Evolutionary conservation across 2,797 vertebrate species (phyloP), one percentile per base, ranked within the genome.

Genomic region (Phrynocephalus forsythii): DNA sequence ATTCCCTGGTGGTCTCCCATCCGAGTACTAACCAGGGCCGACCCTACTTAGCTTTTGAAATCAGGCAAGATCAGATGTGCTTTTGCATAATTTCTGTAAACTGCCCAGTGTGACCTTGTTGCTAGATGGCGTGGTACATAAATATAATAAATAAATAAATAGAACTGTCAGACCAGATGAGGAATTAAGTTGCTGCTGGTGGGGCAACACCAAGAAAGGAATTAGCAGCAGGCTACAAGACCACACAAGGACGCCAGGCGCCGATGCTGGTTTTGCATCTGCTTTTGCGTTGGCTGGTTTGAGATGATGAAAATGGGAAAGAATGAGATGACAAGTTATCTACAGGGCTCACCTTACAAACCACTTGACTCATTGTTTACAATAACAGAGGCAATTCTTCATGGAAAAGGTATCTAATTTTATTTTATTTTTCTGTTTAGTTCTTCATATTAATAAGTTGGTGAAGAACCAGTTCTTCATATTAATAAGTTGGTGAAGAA

Each of bases 291-390:
- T 20, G 20, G 26, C 28, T 5, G 28, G 26, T 28, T 50, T 50
- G 50, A 56, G 15, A 56, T 20, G 30, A 30, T 30, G 16, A n/a
- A 8, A 10, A 56, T n/a, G 5, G 1, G 50, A 8, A 79, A 28
- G 7, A 79, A 10, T n/a, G 26, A 24, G 78, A 63, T 13, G n/a
- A 15, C 28, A 79, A 33, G 60, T 79, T 79, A 10, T n/a, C 20
- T 26, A 79, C 1, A 16, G 16, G 60, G 3, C 13, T 63, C 60
- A 16, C 16, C 60, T 63, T 18, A 13, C 16, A 52, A 28, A 20
- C 33, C 86, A 79, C 86, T 85, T 38, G 33, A 88, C 83, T 87
- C 77, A 87, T 33, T 13, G 56, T 66, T 85, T 28, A 30, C 83
- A 44, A 28, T 3, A 44, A 44, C 38, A 44, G 38, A 44, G 56